A percentile compares a stretch with the other conserved stretches of the same genome.
Conservation (phyloP, 1,140 invertebrate genomes). For the Sesamia nonagrioides region DNA sequence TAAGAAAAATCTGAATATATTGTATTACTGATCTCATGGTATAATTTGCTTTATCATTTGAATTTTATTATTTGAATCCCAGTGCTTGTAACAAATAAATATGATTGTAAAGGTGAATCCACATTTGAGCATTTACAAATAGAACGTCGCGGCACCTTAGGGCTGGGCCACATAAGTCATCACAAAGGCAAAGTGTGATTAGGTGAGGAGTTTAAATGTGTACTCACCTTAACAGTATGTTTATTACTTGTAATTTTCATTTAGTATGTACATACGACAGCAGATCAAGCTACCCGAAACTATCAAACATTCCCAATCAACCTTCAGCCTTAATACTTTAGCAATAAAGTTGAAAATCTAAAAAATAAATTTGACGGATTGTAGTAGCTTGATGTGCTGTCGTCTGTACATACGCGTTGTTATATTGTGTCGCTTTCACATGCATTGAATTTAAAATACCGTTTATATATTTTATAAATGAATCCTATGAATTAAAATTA, state of each 20-base stretch:
- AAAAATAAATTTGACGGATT: too few relatives aligned
- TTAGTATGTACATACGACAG: too few relatives aligned
- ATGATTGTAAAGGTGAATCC: neutral
- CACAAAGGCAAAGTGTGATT: neutral
- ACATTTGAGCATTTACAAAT: neutral
- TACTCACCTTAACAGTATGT: neutral
- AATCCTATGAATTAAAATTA: neutral
- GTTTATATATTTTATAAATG: neutral
- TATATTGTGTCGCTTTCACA: slow-evolving; percentile 26
- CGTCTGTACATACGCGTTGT: neutral
- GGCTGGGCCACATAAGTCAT: neutral
- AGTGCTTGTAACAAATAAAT: slow-evolving; percentile 3
- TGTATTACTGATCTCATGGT: slow-evolving; percentile 34
- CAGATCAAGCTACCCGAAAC: too few relatives aligned
- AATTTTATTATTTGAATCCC: slow-evolving; percentile 33
- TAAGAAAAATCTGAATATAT: slow-evolving; percentile 17
- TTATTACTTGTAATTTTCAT: neutral
- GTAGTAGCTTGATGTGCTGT: too few relatives aligned
- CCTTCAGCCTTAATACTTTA: too few relatives aligned
- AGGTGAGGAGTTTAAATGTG: neutral
- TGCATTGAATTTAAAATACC: slow-evolving; percentile 12
- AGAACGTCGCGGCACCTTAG: too few relatives aligned
- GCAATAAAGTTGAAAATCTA: too few relatives aligned
- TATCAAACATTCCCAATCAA: too few relatives aligned
- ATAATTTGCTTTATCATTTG: slow-evolving; percentile 32